These are phyloP conservation scores for Tholera decimalis DNA, from an alignment of 2,888 invertebrate genomes.

Conservation along the genomic window DNA sequence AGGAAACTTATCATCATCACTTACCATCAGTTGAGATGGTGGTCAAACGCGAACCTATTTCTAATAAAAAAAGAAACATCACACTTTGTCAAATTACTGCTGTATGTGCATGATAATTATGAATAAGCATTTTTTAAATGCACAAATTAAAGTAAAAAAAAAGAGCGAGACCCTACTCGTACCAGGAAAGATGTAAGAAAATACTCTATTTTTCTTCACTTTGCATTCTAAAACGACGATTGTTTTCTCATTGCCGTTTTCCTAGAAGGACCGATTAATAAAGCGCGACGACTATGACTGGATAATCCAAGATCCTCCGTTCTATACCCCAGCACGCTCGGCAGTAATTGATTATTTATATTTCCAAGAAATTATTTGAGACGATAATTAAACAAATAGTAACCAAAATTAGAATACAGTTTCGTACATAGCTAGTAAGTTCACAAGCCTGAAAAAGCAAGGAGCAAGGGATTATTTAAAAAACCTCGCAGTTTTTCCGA, in stretches of 20 bases:
- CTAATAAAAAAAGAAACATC: too few species aligned
- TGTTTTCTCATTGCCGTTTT: slow-evolving; percentile 4
- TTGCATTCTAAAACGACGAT: not conserved
- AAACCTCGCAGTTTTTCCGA: not conserved
- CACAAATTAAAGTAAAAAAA: too few species aligned
- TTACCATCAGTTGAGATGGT: too few species aligned
- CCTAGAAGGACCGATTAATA: slow-evolving; percentile 2
- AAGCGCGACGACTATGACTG: not conserved
- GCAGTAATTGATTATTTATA: not conserved
- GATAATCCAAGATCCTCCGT: slow-evolving; percentile 19
- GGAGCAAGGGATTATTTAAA: slow-evolving; percentile 1
- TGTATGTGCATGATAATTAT: too few species aligned
- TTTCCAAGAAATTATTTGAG: not conserved
- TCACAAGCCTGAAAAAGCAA: not conserved
- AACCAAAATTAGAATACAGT: not conserved
- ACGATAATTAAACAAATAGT: not conserved
- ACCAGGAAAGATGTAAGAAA: too few species aligned
- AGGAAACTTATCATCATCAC: too few species aligned
- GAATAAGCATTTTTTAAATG: too few species aligned
- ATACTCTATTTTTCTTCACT: not conserved
- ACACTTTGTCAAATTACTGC: too few species aligned
- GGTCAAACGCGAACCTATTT: too few species aligned
- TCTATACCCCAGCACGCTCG: not conserved
- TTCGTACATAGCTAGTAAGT: not conserved
- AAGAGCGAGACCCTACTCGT: too few species aligned